These are phyloP conservation scores for Drosophila biarmipes DNA, from an alignment of 1,140 invertebrate species.

Conservation along the genomic window DNA sequence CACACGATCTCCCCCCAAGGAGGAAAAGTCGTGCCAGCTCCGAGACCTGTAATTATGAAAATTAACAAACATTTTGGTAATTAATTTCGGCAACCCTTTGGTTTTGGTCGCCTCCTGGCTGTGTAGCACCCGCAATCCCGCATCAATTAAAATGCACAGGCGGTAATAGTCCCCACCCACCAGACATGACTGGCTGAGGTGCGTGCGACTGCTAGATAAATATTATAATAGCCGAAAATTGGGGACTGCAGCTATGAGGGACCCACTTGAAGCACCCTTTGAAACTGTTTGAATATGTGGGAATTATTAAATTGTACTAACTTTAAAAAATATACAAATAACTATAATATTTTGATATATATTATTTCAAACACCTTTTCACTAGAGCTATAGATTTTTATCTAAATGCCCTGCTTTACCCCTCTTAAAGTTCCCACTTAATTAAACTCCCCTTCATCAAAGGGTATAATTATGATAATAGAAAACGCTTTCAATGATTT, in stretches of 20 bases:
- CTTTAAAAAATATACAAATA: too few relatives aligned
- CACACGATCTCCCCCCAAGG: slow-evolving; percentile 31
- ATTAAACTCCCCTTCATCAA: neutral
- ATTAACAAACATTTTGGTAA: slow-evolving; percentile 76
- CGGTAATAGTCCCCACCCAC: slow-evolving; percentile 28
- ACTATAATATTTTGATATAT: too few relatives aligned
- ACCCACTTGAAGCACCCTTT: neutral
- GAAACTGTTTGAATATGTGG: neutral
- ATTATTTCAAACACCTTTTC: too few relatives aligned
- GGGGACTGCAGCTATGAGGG: neutral
- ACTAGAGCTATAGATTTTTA: too few relatives aligned
- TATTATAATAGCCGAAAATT: slow-evolving; percentile 24
- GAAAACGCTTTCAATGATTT: slow-evolving; percentile 47
- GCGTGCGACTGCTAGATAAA: slow-evolving; percentile 49
- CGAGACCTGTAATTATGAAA: slow-evolving; percentile 70
- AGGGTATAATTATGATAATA: slow-evolving; percentile 35
- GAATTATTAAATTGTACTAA: neutral
- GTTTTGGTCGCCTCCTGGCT: slow-evolving; percentile 35
- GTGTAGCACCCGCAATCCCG: slow-evolving; percentile 44
- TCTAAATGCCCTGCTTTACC: too few relatives aligned
- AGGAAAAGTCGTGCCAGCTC: slow-evolving; percentile 50
- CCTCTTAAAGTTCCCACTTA: too few relatives aligned
- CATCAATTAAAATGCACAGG: slow-evolving; percentile 69
- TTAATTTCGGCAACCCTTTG: slow-evolving; percentile 74
- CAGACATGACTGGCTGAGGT: slow-evolving; percentile 47